Base-by-base conservation (phyloP, 2,797 vertebrate genomes). In the Parambassis ranga region DNA sequence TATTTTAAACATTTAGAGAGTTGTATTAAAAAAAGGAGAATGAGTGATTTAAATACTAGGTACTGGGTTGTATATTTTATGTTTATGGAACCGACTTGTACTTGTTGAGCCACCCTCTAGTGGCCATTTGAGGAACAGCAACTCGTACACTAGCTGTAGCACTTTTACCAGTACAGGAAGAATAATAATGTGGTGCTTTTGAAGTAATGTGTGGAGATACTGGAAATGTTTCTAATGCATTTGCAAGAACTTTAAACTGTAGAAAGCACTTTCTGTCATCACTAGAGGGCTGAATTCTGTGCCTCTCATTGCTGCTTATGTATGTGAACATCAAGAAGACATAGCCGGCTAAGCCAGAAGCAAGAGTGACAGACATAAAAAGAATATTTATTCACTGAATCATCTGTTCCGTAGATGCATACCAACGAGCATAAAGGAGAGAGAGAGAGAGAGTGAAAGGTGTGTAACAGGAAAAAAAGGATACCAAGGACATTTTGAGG, bases 401-500 rank as follows among this genome's bases (percentile, higher is more conserved):
- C 56, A n/a, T 27, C 43, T 64, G 30, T 13, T 28, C 14, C 43
- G n/a, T 4, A 53, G 33, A 46, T 28, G 51, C 46, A 66, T 44
- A 39, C 32, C 53, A 57, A 43, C 1, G 15, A 47, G 24, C 66
- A 47, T 49, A 50, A 81, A 56, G 50, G 35, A 58, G 42, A 48
- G 37, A 0, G n/a, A 60, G 59, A 39, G 49, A 24, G 56, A 46
- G 24, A 61, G 61, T 22, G 20, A 44, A 56, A 61, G 63, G 36
- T n/a, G n/a, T n/a, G n/a, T n/a, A n/a, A n/a, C n/a, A n/a, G n/a
- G n/a, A n/a, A 37, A 35, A 72, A 19, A 19, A 4, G 35, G 63
- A 76, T 63, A 66, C 48, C 77, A 82, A 84, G 79, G 83, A 82
- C 78, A 67, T 69, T 72, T 62, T 62, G 71, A 74, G 68, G 65